Evolutionary conservation across 1,140 invertebrate genomes (phyloP).

Genomic region (Mycetomoellerius zeteki): DNA sequence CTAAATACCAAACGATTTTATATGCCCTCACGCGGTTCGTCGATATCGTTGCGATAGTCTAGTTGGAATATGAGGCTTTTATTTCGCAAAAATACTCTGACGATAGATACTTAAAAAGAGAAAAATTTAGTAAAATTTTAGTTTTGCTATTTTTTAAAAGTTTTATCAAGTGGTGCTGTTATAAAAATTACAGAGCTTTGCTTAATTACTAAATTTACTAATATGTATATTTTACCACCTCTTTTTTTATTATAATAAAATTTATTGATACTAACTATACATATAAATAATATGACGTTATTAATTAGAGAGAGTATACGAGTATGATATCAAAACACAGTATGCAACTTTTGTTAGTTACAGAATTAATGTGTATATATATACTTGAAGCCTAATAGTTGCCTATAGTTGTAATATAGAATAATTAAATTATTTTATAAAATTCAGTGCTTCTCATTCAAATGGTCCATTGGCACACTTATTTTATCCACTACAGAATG

Average conservation of each 20-base stretch:
- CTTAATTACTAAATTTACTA: background rate
- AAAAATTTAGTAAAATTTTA: constrained; percentile 26
- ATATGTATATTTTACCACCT: background rate
- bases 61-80: constrained; percentile 44
- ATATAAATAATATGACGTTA: constrained; percentile 9
- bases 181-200: background rate
- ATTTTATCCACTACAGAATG: background rate
- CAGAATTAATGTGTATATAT: background rate
- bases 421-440: constrained; percentile 6
- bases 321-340: background rate
- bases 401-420: background rate
- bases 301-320: background rate
- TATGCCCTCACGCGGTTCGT: constrained; percentile 3
- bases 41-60: constrained; percentile 8
- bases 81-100: constrained; percentile 40
- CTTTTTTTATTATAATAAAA: constrained; percentile 13
- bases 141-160: background rate
- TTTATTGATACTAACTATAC: background rate
- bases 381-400: background rate
- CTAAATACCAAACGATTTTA: constrained; percentile 58
- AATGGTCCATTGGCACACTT: background rate
- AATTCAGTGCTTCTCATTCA: background rate
- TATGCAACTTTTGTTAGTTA: background rate
- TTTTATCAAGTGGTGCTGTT: background rate
- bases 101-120: background rate